These are phyloP conservation scores for Achroia grisella DNA, from an alignment of 1,140 invertebrate genomes.

Conservation along the genomic window DNA sequence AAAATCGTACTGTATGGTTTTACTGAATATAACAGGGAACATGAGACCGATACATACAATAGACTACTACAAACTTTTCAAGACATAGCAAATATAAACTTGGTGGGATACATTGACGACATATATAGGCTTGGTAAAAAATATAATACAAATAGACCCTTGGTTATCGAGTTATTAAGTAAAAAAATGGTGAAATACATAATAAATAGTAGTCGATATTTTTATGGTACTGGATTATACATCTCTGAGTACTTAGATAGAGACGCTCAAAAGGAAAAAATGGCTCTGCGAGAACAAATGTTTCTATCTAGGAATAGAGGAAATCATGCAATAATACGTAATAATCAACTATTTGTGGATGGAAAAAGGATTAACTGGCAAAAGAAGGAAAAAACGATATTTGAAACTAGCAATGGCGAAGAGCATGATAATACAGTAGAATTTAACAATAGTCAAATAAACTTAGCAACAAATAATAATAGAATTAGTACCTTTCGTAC, in stretches of 20 bases:
- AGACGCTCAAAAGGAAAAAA: neutral
- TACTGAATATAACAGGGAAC: conserved; percentile 7
- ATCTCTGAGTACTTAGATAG: conserved; percentile 3
- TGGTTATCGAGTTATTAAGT: conserved; percentile 10
- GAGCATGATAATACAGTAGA: no score
- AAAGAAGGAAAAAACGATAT: neutral
- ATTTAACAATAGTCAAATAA: neutral
- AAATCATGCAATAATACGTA: neutral
- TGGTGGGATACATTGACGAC: conserved; percentile 11
- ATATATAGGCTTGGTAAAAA: conserved; percentile 8
- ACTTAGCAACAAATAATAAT: neutral
- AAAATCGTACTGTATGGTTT: conserved; percentile 13
- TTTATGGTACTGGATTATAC: conserved; percentile 2
- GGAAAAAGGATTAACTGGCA: neutral
- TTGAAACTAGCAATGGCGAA: no score
- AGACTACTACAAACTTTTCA: conserved; percentile 2
- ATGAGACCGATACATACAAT: conserved; percentile 1
- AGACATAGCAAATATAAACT: conserved; percentile 2
- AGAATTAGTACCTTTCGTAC: neutral
- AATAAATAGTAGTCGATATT: conserved; percentile 4
- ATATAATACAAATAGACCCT: conserved; percentile 1
- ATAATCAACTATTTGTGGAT: conserved; percentile 1
- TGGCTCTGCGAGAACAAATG: neutral
- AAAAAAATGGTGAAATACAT: conserved; percentile 12
- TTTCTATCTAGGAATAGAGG: neutral